These are phyloP conservation scores for Parnassius orleans DNA, from an alignment of 2,888 invertebrate genomes.

Conservation along the genomic window DNA sequence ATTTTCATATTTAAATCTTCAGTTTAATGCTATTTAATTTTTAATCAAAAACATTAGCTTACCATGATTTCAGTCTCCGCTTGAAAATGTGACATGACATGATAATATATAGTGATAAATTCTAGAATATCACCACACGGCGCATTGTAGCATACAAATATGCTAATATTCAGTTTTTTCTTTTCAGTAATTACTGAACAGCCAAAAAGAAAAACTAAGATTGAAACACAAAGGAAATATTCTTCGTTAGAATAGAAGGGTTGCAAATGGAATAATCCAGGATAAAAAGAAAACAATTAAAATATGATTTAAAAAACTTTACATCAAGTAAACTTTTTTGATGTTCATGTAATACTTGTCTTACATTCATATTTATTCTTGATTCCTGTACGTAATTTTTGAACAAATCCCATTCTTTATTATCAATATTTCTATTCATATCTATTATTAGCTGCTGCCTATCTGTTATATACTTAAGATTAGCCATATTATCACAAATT, in stretches of 20 bases:
- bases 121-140: too few species aligned
- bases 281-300: background rate
- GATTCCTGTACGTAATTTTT: conserved; percentile 84
- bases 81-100: too few species aligned
- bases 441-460: conserved; percentile 36
- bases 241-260: background rate
- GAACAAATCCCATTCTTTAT: conserved; percentile 76
- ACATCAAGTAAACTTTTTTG: conserved; percentile 64
- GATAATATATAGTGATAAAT: too few species aligned
- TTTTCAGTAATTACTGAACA: conserved; percentile 63
- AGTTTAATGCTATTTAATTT: too few species aligned
- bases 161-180: conserved; percentile 15
- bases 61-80: too few species aligned
- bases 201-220: conserved; percentile 37
- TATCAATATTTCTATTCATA: conserved; percentile 47
- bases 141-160: background rate
- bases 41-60: too few species aligned
- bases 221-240: conserved; percentile 6
- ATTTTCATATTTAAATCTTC: too few species aligned
- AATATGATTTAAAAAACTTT: conserved; percentile 35
- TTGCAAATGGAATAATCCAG: background rate
- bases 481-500: conserved; percentile 25
- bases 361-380: conserved; percentile 95
- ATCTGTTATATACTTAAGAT: conserved; percentile 48
- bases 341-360: conserved; percentile 89